Evolutionary conservation across 1,140 invertebrate species (phyloP).

Genomic region (Chionoecetes opilio): DNA sequence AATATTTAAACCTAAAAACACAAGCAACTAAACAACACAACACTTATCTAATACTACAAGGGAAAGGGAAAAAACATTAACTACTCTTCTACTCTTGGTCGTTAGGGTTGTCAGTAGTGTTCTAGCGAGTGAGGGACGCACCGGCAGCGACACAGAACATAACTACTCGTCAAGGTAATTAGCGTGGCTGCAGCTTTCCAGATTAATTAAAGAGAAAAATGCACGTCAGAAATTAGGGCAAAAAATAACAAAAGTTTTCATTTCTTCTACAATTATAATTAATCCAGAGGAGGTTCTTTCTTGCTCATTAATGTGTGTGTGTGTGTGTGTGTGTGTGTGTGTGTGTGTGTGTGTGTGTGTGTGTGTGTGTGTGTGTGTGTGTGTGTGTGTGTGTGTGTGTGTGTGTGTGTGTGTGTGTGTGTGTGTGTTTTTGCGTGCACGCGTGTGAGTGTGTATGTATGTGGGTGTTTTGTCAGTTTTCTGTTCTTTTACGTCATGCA

Average conservation of each 20-base stretch:
- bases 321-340: neutral
- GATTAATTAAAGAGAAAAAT: too few relatives aligned
- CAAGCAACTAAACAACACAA: too few relatives aligned
- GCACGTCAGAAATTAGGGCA: neutral
- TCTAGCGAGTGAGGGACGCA: too few relatives aligned
- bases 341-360: slow-evolving; percentile 46
- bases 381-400: slow-evolving; percentile 35
- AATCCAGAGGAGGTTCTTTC: neutral
- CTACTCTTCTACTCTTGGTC: too few relatives aligned
- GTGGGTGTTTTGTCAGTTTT: slow-evolving; percentile 14
- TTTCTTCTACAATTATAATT: neutral
- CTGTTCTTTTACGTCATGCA: too few relatives aligned
- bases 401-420: neutral
- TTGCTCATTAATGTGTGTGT: neutral
- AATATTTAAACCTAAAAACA: too few relatives aligned
- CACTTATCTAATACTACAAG: too few relatives aligned
- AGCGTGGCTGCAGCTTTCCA: too few relatives aligned
- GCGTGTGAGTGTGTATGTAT: slow-evolving; percentile 5
- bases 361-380: slow-evolving; percentile 39
- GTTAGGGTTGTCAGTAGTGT: too few relatives aligned
- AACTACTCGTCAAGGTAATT: too few relatives aligned
- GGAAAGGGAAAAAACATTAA: too few relatives aligned
- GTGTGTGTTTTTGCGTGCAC: neutral
- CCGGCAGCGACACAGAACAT: too few relatives aligned
- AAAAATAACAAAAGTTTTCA: neutral